Conservation (phyloP, 1,140 invertebrate genomes). For the Amphibalanus amphitrite region DNA sequence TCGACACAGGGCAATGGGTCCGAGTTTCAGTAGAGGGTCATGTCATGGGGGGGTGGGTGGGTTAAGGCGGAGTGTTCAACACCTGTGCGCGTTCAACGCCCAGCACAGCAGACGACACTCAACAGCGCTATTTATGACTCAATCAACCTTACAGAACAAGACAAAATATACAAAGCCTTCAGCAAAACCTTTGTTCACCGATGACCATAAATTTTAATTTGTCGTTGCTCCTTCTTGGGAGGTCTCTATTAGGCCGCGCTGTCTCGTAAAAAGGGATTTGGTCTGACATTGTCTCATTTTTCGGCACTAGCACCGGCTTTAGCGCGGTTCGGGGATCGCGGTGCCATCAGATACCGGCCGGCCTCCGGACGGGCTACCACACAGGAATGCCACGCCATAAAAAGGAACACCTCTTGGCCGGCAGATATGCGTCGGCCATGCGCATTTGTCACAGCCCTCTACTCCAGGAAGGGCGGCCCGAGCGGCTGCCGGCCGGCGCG, state of each 20-base stretch:
- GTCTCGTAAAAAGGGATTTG: neutral
- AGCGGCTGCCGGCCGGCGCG: too few species aligned
- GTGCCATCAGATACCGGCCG: neutral
- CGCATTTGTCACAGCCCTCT: neutral
- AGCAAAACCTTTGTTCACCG: neutral
- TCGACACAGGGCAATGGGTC: too few species aligned
- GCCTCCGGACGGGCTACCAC: neutral
- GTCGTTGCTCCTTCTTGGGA: neutral
- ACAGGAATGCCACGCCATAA: neutral
- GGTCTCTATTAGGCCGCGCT: neutral
- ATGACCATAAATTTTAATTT: neutral
- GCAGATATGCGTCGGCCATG: neutral
- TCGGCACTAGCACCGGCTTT: neutral
- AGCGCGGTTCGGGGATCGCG: neutral
- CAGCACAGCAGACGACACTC: too few species aligned
- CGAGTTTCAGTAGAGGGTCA: too few species aligned
- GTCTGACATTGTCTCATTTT: neutral
- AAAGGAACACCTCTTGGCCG: neutral
- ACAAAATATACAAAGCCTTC: too few species aligned
- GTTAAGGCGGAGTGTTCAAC: too few species aligned
- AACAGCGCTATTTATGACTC: too few species aligned
- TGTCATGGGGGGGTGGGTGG: too few species aligned
- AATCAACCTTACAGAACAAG: too few species aligned
- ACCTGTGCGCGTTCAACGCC: too few species aligned
- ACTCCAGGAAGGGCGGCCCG: too few species aligned